Evolutionary conservation across 2,797 vertebrate species (phyloP).

Genomic region (Lagodon rhomboides): DNA sequence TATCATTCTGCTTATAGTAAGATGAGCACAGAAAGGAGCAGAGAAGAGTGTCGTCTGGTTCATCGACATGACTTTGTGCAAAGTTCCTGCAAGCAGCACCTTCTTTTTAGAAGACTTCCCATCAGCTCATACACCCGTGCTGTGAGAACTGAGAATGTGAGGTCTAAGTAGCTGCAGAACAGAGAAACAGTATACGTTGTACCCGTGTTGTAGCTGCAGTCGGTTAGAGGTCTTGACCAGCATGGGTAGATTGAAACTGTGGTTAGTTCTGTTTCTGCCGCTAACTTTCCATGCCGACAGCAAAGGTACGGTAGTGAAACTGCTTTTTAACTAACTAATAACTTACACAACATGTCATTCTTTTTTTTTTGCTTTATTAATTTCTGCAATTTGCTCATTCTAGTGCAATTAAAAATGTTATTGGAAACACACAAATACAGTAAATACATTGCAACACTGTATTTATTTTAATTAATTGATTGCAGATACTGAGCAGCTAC

Average conservation of each 20-base stretch:
- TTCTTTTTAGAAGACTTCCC: background rate
- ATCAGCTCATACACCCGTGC: background rate
- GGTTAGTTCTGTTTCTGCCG: slow-evolving; percentile 24
- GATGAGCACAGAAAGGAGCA: too few relatives aligned
- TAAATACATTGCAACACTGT: too few relatives aligned
- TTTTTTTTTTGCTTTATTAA: background rate
- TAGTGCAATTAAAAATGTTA: too few relatives aligned
- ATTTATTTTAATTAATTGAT: fast-evolving
- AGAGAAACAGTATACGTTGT: too few relatives aligned
- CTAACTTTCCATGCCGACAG: fast-evolving
- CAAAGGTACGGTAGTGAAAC: slow-evolving; percentile 17
- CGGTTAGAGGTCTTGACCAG: background rate
- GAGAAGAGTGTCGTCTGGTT: too few relatives aligned
- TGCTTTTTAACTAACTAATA: background rate
- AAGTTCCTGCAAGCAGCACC: background rate
- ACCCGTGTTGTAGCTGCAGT: background rate
- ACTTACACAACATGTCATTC: background rate
- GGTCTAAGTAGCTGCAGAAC: background rate
- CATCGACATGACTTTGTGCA: too few relatives aligned
- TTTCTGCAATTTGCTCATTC: background rate
- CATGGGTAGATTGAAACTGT: slow-evolving; percentile 18
- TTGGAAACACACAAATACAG: too few relatives aligned
- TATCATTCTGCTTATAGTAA: too few relatives aligned
- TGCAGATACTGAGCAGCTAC: background rate
- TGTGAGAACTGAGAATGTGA: background rate